Base-by-base conservation (phyloP, 2,888 invertebrate species). In the Linyphia triangularis region DNA sequence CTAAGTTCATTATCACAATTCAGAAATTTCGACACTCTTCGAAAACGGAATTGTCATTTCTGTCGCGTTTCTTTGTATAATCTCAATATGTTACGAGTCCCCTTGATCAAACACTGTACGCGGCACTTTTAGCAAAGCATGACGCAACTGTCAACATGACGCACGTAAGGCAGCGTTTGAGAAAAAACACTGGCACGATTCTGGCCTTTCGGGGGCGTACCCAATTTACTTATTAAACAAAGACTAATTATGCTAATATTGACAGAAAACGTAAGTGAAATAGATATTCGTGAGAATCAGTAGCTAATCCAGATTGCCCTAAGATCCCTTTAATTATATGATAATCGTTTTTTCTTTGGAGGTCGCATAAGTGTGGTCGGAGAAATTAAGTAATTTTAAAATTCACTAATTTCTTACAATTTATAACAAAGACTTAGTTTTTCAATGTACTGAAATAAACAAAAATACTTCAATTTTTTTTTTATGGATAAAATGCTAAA, bases 201-300 rank as follows among this genome's bases (percentile, higher is more conserved):
- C 72, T 82, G 72, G 63, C 82, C 72, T 82, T 82, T 67, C 16
- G 72, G 43, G 61, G 63, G 63, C 63, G 82, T 82, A 43, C 33
- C 63, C 43, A 37, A 82, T 81, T 70, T 69, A 59, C 33, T 81
- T 81, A 81, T 81, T 81, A 81, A 81, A 33, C 70, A 57, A 24
- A 72, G 37, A 72, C 61, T 70, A 82, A 82, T 82, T 72, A 72
- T 63, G 72, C 63, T 72, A 82, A 82, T 82, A 73, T 73, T 63
- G 72, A 43, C 40, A 72, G 70, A 72, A 82, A 81, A 70, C 69
- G 24, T 22, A 69, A 51, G 70, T 70, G n/a, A 81, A 67, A 59
- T 72, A 24, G 63, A 82, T 63, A 43, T 19, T 72, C 63, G 82
- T 63, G 72, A 37, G 72, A 70, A 81, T 70, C 81, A 57, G 81